A percentile compares a stretch with the other conserved stretches of the same genome.
Conservation (phyloP, 2,113 vertebrate genomes). For the Todiramphus chloris region DNA sequence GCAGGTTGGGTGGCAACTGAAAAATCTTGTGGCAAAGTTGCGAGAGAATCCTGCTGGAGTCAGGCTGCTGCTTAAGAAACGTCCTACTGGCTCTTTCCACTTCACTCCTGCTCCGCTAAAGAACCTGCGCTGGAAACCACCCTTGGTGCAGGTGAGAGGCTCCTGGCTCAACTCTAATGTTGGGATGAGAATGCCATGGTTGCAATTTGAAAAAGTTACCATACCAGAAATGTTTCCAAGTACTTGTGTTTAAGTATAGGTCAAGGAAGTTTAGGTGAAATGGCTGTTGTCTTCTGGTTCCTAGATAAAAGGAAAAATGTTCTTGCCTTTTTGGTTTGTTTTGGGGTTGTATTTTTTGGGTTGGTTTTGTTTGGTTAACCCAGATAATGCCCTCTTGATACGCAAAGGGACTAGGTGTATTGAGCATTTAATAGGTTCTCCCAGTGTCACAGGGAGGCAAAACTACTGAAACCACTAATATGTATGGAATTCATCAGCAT, state of each 20-base stretch:
- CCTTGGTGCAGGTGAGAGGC: slow-evolving; percentile 86
- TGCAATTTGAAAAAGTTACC: neutral
- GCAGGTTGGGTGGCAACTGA: slow-evolving; percentile 97
- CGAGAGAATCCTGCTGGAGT: slow-evolving; percentile 85
- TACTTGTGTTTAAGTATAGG: neutral
- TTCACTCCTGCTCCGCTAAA: slow-evolving; percentile 89
- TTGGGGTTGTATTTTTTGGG: too few species aligned
- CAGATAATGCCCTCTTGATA: neutral
- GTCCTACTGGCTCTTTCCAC: slow-evolving; percentile 80
- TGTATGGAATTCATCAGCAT: neutral
- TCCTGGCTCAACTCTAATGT: neutral
- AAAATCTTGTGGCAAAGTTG: slow-evolving; percentile 89
- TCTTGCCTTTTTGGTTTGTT: neutral
- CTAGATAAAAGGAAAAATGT: neutral
- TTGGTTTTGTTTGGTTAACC: too few species aligned
- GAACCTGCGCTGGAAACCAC: slow-evolving; percentile 93
- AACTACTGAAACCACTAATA: neutral
- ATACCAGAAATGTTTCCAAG: neutral
- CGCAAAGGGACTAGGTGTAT: neutral
- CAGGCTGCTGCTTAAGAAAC: slow-evolving; percentile 88
- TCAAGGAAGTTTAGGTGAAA: neutral
- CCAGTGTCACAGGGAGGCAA: neutral
- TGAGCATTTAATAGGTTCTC: neutral
- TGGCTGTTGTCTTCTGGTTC: neutral
- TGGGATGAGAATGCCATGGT: neutral